Conservation (phyloP, 1,140 invertebrate genomes). For the Drosophila sturtevanti region DNA sequence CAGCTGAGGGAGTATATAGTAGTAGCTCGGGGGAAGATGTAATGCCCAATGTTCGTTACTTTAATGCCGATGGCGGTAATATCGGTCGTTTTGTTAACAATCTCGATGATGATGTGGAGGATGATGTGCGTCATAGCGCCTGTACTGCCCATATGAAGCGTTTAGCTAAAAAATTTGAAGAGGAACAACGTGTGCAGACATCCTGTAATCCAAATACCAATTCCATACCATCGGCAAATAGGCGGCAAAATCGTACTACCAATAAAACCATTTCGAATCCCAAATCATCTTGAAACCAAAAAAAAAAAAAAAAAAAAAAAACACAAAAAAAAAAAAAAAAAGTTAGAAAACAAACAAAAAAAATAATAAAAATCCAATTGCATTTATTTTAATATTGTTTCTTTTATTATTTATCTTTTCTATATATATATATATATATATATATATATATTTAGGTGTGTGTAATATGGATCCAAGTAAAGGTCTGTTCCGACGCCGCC, state of each 20-base stretch:
- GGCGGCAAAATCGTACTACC: background rate
- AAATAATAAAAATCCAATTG: constrained; percentile 37
- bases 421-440: too few species aligned
- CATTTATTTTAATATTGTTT: background rate
- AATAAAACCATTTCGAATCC: background rate
- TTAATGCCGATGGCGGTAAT: constrained; percentile 17
- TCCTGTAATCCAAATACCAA: background rate
- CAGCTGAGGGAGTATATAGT: background rate
- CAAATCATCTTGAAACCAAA: background rate
- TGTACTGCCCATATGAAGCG: constrained; percentile 18
- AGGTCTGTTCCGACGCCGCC: constrained; percentile 84
- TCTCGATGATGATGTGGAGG: constrained; percentile 31
- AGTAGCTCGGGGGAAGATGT: constrained; percentile 42
- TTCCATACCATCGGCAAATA: background rate
- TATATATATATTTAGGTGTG: constrained; percentile 56
- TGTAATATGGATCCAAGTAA: constrained; percentile 83
- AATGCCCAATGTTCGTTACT: constrained; percentile 60
- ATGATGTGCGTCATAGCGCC: background rate
- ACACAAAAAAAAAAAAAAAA: constrained; percentile 43
- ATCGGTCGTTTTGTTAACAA: constrained; percentile 55
- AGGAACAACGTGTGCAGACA: background rate
- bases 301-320: background rate
- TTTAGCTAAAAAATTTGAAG: constrained; percentile 17
- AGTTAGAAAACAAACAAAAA: too few species aligned
- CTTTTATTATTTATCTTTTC: constrained; percentile 7